Conservation (phyloP, 2,888 invertebrate species). For the Aporophyla nigra region DNA sequence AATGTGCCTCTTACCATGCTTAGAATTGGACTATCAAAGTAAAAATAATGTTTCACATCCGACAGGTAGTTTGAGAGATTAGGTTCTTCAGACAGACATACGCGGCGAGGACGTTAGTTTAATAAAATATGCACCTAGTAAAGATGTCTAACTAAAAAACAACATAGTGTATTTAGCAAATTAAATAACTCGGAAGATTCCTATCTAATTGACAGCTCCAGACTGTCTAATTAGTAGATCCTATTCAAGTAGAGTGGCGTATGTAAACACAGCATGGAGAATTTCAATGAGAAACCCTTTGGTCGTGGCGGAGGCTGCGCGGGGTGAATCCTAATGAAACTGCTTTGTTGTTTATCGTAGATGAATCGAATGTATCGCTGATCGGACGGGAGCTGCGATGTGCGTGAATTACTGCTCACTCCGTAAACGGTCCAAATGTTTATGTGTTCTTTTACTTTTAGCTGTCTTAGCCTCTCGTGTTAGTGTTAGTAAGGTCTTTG, state of each 20-base stretch:
- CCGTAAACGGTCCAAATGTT: conserved; percentile 45
- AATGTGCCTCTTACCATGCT: too few species aligned
- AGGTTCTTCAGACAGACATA: too few species aligned
- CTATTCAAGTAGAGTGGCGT: conserved; percentile 34
- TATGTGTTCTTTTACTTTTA: conserved; percentile 29
- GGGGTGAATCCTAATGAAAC: conserved; percentile 75
- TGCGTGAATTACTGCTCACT: conserved; percentile 58
- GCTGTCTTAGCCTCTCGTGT: conserved; percentile 18
- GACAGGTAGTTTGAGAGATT: too few species aligned
- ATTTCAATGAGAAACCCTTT: conserved; percentile 66
- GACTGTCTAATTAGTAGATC: conserved; percentile 27
- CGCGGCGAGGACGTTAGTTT: too few species aligned
- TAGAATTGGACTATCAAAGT: too few species aligned
- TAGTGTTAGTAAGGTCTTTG: conserved; percentile 8
- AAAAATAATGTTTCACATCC: too few species aligned
- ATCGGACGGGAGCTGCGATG: conserved; percentile 45
- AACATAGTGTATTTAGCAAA: neutral
- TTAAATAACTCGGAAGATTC: neutral
- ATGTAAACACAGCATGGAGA: conserved; percentile 55
- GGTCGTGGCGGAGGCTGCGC: conserved; percentile 50
- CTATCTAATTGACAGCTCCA: too few species aligned
- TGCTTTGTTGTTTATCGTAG: conserved; percentile 72
- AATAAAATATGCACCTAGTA: too few species aligned
- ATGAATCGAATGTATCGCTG: conserved; percentile 64
- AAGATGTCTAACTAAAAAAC: neutral